Percentiles rank a stretch among this genome's conserved stretches.
phyloP scores from a whole-genome alignment of 2,113 vertebrate species.

The Erythrocercus mccallii region DNA sequence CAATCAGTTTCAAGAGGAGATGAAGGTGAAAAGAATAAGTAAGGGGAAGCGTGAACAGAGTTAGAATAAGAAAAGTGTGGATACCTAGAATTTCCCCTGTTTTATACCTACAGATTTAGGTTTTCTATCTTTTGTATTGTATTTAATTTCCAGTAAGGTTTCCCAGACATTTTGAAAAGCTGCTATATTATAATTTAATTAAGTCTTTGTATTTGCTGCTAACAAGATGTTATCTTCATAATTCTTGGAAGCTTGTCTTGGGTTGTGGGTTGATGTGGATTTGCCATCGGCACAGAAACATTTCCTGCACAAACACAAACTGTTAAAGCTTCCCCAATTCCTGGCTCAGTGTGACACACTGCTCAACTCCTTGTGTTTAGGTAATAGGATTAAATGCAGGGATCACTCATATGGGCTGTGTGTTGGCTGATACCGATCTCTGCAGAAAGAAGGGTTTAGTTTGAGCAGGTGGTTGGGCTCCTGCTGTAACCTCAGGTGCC shows the following conservation, averaged over 20 bases:
- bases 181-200: background rate
- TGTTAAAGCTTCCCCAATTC: background rate
- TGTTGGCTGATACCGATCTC: background rate
- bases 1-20: background rate
- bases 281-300: conserved; percentile 1
- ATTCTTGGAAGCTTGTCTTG: conserved; percentile 16
- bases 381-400: background rate
- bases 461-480: background rate
- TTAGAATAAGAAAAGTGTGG: background rate
- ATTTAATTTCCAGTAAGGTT: background rate
- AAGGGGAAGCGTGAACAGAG: background rate
- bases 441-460: background rate
- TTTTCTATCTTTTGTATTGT: background rate
- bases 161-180: conserved; percentile 14
- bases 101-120: background rate
- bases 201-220: conserved; percentile 2
- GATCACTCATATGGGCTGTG: background rate
- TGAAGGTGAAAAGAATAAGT: background rate
- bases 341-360: background rate
- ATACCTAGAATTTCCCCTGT: background rate
- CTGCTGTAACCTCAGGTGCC: background rate
- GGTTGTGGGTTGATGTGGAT: conserved; percentile 30
- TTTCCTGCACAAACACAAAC: conserved; percentile 9
- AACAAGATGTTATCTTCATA: conserved; percentile 42
- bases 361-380: background rate